Percentiles rank a stretch among this genome's conserved stretches.
Evolutionary conservation across 1,140 invertebrate species (phyloP).

Genomic region (Polypedilum pembai): DNA sequence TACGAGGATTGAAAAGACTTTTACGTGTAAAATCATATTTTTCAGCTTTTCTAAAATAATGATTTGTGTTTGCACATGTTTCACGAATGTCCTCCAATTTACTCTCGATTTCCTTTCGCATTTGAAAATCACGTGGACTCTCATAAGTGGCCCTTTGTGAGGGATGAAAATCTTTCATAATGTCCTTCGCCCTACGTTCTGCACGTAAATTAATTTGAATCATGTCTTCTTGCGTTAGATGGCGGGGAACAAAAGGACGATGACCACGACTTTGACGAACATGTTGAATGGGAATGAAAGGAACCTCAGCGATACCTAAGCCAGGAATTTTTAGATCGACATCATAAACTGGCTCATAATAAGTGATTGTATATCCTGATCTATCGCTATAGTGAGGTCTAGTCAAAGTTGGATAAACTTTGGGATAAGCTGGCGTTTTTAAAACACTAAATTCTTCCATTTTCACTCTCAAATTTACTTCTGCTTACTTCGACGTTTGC

Average conservation of each 20-base stretch:
- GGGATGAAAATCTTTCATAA: slow-evolving; percentile 24
- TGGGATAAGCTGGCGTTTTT: slow-evolving; percentile 16
- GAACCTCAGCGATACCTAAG: neutral
- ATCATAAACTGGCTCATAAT: slow-evolving; percentile 17
- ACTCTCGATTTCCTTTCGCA: slow-evolving; percentile 8
- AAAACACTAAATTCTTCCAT: slow-evolving; percentile 21
- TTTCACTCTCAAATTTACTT: neutral
- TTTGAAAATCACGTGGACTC: neutral
- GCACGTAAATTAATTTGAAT: slow-evolving; percentile 20
- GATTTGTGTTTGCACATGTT: neutral
- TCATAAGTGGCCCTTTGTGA: neutral
- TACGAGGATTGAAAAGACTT: neutral
- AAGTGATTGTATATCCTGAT: neutral
- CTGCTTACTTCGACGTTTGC: neutral
- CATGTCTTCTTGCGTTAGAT: slow-evolving; percentile 15
- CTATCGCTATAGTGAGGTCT: neutral
- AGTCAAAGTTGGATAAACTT: neutral
- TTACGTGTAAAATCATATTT: slow-evolving; percentile 5
- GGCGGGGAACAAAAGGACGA: slow-evolving; percentile 14
- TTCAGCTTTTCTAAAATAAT: slow-evolving; percentile 21
- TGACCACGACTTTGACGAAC: neutral
- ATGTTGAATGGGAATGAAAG: slow-evolving; percentile 16
- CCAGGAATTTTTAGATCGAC: slow-evolving; percentile 22
- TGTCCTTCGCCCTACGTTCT: neutral
- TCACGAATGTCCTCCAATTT: neutral